Evolutionary conservation across 2,797 vertebrate genomes (phyloP).

Genomic region (Eleutherodactylus coqui): DNA sequence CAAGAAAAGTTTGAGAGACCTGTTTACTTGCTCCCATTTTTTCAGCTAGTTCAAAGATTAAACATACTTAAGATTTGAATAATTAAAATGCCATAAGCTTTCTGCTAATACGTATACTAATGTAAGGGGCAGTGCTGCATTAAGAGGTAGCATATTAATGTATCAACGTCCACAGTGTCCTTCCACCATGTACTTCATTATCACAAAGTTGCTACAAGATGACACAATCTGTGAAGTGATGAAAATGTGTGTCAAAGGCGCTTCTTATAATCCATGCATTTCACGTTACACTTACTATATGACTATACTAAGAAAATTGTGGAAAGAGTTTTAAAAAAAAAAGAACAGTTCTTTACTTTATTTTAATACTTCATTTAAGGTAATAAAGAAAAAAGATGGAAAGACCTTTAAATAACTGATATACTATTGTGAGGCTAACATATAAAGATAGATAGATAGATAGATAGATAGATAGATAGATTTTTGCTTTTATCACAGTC

Average conservation of each 20-base stretch:
- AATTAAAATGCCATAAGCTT: slow-evolving; percentile 64
- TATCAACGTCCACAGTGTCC: not conserved
- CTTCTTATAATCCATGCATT: slow-evolving; percentile 59
- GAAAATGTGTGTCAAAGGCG: slow-evolving; percentile 66
- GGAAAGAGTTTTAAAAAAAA: not conserved
- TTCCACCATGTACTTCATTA: slow-evolving; percentile 65
- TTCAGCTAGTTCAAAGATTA: slow-evolving; percentile 62
- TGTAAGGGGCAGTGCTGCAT: slow-evolving; percentile 60
- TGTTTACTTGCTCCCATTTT: slow-evolving; percentile 63
- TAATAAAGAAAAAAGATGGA: not conserved
- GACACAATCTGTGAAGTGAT: slow-evolving; percentile 60
- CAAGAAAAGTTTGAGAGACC: slow-evolving; percentile 72
- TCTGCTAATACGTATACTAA: slow-evolving; percentile 62
- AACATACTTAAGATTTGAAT: slow-evolving; percentile 62
- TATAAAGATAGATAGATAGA: not conserved
- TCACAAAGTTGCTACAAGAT: slow-evolving; percentile 62
- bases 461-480: slow-evolving; percentile 1
- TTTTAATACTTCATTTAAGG: not conserved
- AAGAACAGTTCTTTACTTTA: not conserved
- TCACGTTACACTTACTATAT: slow-evolving; percentile 15
- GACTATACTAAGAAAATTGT: not conserved
- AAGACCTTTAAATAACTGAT: not conserved
- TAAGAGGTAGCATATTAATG: slow-evolving; percentile 59
- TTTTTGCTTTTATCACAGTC: too few species aligned
- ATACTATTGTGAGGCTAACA: not conserved